Conservation (phyloP, 2,888 invertebrate species). For the Drosophila kanekoi region DNA sequence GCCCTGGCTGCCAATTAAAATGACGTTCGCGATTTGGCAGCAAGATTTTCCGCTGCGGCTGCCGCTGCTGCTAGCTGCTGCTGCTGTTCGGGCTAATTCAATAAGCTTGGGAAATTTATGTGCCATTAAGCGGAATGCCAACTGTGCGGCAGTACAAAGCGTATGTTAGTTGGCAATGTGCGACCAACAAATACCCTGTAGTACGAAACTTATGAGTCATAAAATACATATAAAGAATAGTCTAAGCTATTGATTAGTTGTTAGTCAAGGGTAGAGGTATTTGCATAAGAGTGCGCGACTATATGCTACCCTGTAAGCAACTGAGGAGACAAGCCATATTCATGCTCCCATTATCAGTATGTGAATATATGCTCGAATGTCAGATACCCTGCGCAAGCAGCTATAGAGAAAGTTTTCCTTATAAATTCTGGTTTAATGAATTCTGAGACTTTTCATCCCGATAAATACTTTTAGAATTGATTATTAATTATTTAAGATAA, state of each 20-base stretch:
- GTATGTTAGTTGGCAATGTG: neutral
- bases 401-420: no score
- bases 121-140: constrained; percentile 31
- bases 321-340: neutral
- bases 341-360: no score
- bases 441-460: no score
- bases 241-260: neutral
- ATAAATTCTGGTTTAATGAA: no score
- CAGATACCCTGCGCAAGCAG: no score
- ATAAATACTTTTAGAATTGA: no score
- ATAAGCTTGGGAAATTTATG: constrained; percentile 57
- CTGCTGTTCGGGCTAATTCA: constrained; percentile 56
- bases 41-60: constrained; percentile 27
- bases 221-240: no score
- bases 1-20: constrained; percentile 71
- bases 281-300: neutral
- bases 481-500: no score
- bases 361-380: no score
- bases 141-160: constrained; percentile 6
- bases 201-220: no score
- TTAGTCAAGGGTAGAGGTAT: neutral
- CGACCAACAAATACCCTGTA: neutral
- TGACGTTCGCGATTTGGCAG: constrained; percentile 56
- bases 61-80: constrained; percentile 11
- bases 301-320: neutral